Evolutionary conservation across 2,888 invertebrate species (phyloP), one percentile per base, ranked within the genome.

Genomic region (Ditylenchus weischeri): DNA sequence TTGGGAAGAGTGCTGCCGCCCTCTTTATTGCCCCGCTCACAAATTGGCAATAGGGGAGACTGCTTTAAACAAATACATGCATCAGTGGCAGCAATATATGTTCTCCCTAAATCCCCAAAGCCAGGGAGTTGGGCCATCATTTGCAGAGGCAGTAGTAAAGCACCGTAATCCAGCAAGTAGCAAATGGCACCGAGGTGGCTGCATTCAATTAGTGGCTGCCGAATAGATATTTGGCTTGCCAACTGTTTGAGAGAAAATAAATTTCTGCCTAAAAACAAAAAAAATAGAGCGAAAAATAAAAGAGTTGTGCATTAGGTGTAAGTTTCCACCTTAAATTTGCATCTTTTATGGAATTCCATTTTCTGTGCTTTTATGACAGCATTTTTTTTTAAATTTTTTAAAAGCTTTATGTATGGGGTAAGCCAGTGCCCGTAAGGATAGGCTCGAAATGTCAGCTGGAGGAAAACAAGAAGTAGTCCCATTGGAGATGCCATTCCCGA

Each of bases 141-240:
- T 21, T 23, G 54, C 54, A 54, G 54, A 54, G n/a, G 23, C 54
- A 54, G 23, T 13, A 23, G 54, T 23, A 54, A 54, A 54, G 54
- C 54, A 54, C 54, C 54, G 54, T 54, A 54, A 29, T 54, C 54
- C 54, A 21, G 54, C n/a, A 54, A 18, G 21, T 10, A 23, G 54
- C 23, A 23, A 54, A 21, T 54, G 23, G 21, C 54, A 54, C 11
- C 21, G 21, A 21, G 54, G 29, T 29, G 54, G 23, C 29, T 29
- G 5, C 54, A 54, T 54, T 54, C 29, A 54, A 54, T 54, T 54
- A 54, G 54, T 29, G 23, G 54, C 54, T 54, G 54, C 43, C 15
- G 43, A 43, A 50, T 50, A 23, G 54, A 29, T 54, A n/a, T 21
- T 54, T 54, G 54, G 54, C n/a, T 54, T 54, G 21, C 15, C 29